Conservation (phyloP, 2,888 invertebrate species). For the Tetramorium bicarinatum region DNA sequence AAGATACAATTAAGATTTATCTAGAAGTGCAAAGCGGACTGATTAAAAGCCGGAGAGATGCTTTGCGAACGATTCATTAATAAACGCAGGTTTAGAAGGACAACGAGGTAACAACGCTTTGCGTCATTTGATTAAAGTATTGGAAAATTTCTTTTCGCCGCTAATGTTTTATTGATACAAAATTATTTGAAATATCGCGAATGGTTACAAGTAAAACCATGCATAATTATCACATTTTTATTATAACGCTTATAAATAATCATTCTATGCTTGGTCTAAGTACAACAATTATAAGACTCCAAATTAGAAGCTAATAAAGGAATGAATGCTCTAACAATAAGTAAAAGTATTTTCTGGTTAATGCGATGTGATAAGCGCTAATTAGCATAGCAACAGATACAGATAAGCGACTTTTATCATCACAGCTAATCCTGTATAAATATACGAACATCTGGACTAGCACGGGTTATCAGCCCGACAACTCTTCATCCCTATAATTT, state of each 20-base stretch:
- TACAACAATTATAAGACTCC: background rate
- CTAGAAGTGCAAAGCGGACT: slow-evolving; percentile 66
- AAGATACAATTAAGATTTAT: slow-evolving; percentile 77
- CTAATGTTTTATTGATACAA: background rate
- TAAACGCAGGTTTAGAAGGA: slow-evolving; percentile 64
- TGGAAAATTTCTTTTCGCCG: slow-evolving; percentile 8
- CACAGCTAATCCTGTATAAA: slow-evolving; percentile 29
- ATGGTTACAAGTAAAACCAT: background rate
- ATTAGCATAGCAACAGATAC: background rate
- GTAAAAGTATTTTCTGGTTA: background rate
- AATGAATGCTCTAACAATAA: background rate
- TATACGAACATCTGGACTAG: slow-evolving; percentile 30
- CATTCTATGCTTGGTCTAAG: background rate
- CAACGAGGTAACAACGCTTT: slow-evolving; percentile 46
- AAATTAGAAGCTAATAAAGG: background rate
- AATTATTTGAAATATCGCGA: background rate
- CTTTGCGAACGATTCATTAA: slow-evolving; percentile 68
- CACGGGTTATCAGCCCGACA: slow-evolving; percentile 21
- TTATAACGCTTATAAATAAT: background rate
- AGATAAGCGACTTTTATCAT: slow-evolving; percentile 17
- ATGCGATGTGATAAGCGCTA: background rate
- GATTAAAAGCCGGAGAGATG: slow-evolving; percentile 70
- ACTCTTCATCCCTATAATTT: slow-evolving; percentile 8
- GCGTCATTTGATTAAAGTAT: slow-evolving; percentile 42
- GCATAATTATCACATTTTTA: background rate